These are phyloP conservation scores for Papilio elwesi DNA, from an alignment of 2,888 invertebrate species.

Conservation along the genomic window DNA sequence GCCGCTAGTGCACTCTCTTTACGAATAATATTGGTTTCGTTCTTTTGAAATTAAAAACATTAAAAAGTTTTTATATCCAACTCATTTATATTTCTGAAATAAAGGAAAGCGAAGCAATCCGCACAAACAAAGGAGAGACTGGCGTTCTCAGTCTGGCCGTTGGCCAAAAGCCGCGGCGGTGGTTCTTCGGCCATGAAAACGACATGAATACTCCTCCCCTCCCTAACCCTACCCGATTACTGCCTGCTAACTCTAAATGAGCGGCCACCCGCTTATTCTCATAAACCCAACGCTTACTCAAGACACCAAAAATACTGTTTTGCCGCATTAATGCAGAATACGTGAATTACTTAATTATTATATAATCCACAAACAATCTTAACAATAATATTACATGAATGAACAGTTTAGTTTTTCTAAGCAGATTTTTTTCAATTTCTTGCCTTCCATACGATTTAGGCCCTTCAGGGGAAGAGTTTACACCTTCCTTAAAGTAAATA, in stretches of 20 bases:
- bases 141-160: constrained; percentile 68
- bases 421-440: no score
- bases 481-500: no score
- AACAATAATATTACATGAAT: constrained; percentile 31
- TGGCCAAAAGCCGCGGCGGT: constrained; percentile 70
- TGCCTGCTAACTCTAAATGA: constrained; percentile 73
- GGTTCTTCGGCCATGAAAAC: constrained; percentile 71
- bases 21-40: constrained; percentile 21
- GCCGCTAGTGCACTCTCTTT: background rate
- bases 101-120: constrained; percentile 47
- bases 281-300: constrained; percentile 70
- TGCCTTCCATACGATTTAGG: no score
- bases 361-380: background rate
- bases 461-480: no score
- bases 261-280: constrained; percentile 82
- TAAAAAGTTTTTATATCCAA: constrained; percentile 32
- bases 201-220: constrained; percentile 69
- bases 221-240: constrained; percentile 50
- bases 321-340: constrained; percentile 47
- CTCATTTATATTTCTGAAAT: constrained; percentile 39
- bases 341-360: constrained; percentile 34
- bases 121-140: constrained; percentile 69
- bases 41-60: constrained; percentile 37
- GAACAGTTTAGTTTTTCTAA: no score
- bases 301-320: constrained; percentile 66